Conservation (phyloP, 2,797 vertebrate species). For the Lepilemur ruficaudatus region DNA sequence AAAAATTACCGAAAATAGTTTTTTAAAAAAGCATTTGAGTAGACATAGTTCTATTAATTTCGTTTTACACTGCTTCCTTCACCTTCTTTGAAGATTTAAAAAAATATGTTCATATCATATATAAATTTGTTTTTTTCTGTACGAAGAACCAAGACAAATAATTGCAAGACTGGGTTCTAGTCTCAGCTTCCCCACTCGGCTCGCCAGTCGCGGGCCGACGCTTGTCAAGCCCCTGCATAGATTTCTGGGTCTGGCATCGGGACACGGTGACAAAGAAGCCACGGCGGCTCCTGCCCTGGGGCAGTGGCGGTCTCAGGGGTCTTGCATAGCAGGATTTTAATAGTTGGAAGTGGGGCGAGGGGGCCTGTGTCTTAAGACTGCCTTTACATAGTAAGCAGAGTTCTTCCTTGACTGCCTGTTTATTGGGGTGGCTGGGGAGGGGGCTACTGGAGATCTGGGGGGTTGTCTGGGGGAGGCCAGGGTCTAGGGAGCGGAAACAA, state of each 20-base stretch:
- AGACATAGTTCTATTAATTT: not conserved
- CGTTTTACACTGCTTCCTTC: not conserved
- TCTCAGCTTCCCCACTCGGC: not conserved
- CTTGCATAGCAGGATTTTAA: not conserved
- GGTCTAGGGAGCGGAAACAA: not conserved
- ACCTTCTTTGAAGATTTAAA: constrained; percentile 10
- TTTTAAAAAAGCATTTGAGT: not conserved
- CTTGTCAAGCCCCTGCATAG: not conserved
- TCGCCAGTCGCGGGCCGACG: fast-evolving
- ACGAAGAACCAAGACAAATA: not conserved
- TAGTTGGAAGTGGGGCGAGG: not conserved
- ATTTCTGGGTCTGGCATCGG: not conserved
- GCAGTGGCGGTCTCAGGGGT: not conserved
- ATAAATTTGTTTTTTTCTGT: constrained; percentile 11
- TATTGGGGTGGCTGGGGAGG: not conserved
- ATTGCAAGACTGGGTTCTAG: not conserved
- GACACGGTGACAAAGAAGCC: not conserved
- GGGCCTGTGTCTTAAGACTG: not conserved
- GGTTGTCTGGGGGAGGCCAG: not conserved
- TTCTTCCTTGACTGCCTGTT: not conserved
- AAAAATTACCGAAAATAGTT: constrained; percentile 4
- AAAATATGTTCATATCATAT: not conserved
- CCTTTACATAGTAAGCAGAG: not conserved
- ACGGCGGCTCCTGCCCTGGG: not conserved
- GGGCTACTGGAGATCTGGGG: not conserved